These are phyloP conservation scores for Anabas testudineus DNA, from an alignment of 2,797 vertebrate genomes.

Conservation along the genomic window DNA sequence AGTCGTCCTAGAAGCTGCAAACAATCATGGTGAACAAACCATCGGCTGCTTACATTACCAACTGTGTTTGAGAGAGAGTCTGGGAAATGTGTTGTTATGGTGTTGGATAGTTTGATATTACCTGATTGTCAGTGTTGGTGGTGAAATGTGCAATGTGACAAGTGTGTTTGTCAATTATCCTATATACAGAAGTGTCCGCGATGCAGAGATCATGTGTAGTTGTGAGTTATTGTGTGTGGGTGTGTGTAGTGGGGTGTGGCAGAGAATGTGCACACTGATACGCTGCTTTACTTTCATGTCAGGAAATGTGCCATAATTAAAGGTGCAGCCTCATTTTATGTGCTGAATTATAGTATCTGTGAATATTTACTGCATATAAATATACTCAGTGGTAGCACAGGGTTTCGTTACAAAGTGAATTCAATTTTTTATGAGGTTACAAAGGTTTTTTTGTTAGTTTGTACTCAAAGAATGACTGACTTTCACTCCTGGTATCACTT, in stretches of 20 bases:
- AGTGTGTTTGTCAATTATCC: not conserved
- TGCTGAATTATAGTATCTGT: not conserved
- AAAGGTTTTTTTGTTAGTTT: no score
- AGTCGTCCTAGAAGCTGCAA: not conserved
- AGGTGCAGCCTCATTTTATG: not conserved
- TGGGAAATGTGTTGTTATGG: not conserved
- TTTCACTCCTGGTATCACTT: not conserved
- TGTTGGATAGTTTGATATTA: not conserved
- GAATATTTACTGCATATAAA: not conserved
- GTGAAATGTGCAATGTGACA: slow-evolving; percentile 5
- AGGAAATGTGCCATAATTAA: slow-evolving; percentile 5
- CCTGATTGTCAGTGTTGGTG: not conserved
- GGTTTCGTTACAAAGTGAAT: not conserved
- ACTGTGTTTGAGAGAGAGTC: not conserved
- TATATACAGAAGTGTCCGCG: not conserved
- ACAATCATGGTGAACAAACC: slow-evolving; percentile 44
- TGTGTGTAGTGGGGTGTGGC: slow-evolving; percentile 30
- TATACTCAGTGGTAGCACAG: not conserved
- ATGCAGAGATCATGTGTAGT: not conserved
- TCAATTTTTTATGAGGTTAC: no score
- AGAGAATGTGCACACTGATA: not conserved
- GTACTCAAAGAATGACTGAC: not conserved
- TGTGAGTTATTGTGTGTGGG: not conserved
- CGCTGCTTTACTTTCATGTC: not conserved
- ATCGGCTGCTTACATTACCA: slow-evolving; percentile 11